Conservation (phyloP, 2,888 invertebrate genomes). For the Ptycholaimellus sp. region DNA sequence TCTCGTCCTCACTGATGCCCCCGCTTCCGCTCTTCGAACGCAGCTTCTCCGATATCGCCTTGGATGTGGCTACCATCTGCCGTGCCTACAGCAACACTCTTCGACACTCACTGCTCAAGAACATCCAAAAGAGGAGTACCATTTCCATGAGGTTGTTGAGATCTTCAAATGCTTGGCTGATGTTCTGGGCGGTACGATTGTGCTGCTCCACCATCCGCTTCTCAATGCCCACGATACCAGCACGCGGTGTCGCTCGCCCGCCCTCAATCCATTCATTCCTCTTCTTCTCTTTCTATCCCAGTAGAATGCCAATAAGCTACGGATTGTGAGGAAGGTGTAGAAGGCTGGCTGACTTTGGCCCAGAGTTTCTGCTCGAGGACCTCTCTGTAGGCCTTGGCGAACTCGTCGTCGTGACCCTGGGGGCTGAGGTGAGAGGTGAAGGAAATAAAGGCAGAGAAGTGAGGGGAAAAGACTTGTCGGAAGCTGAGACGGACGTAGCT, state of each 20-base stretch:
- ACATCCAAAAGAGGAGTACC: no score
- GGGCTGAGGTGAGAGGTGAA: not conserved
- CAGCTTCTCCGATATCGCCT: slow-evolving; percentile 70
- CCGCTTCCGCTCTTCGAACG: slow-evolving; percentile 80
- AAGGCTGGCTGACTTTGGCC: slow-evolving; percentile 17
- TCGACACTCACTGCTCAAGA: no score
- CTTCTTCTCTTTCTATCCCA: slow-evolving; percentile 34
- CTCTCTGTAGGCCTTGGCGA: slow-evolving; percentile 19
- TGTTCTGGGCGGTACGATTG: slow-evolving; percentile 66
- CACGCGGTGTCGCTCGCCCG: slow-evolving; percentile 29
- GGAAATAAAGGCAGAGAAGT: not conserved
- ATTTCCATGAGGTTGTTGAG: slow-evolving; percentile 71
- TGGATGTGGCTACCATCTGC: slow-evolving; percentile 80
- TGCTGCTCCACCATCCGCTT: slow-evolving; percentile 67
- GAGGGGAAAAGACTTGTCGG: not conserved
- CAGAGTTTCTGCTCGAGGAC: slow-evolving; percentile 18
- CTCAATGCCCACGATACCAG: slow-evolving; percentile 84
- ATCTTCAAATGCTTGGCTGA: slow-evolving; percentile 79
- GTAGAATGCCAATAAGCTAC: not conserved
- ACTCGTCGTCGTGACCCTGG: no score
- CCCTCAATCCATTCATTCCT: no score
- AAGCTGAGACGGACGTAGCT: not conserved
- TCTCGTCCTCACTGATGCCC: slow-evolving; percentile 81
- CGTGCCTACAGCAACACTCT: no score
- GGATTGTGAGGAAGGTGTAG: not conserved